These are phyloP conservation scores for Drosophila nikananu DNA, from an alignment of 1,140 invertebrate species.

Conservation along the genomic window DNA sequence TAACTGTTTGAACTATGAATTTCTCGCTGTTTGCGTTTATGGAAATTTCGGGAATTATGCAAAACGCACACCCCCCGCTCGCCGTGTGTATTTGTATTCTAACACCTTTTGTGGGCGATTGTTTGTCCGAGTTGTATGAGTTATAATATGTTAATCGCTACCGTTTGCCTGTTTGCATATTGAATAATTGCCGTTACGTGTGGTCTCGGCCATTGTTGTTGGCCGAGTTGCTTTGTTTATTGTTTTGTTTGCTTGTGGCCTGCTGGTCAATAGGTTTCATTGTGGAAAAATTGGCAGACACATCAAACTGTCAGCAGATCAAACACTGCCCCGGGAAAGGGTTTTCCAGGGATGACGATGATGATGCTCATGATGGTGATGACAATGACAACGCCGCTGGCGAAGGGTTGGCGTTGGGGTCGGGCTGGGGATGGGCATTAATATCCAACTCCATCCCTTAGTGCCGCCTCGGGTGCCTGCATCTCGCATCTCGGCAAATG, in stretches of 20 bases:
- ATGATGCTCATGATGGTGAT: conserved; percentile 29
- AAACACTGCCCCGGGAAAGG: conserved; percentile 38
- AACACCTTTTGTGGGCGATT: conserved; percentile 52
- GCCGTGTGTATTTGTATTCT: conserved; percentile 31
- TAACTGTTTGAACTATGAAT: conserved; percentile 75
- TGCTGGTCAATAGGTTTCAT: conserved; percentile 44
- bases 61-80: conserved; percentile 48
- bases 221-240: conserved; percentile 24
- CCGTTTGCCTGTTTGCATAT: conserved; percentile 80
- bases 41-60: conserved; percentile 77
- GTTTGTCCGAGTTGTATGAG: conserved; percentile 68
- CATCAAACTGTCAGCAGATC: conserved; percentile 55
- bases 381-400: conserved; percentile 25
- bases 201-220: conserved; percentile 31
- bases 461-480: background rate
- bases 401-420: background rate
- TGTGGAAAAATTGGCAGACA: conserved; percentile 47
- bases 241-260: conserved; percentile 36
- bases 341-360: conserved; percentile 14
- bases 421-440: conserved; percentile 7
- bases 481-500: conserved; percentile 46
- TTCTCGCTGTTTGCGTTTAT: conserved; percentile 66
- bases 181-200: conserved; percentile 80
- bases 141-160: conserved; percentile 83
- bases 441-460: conserved; percentile 12